These are phyloP conservation scores for Paragorgia papillata DNA, from an alignment of 92 coral and sea anemone genomes.

Conservation along the genomic window DNA sequence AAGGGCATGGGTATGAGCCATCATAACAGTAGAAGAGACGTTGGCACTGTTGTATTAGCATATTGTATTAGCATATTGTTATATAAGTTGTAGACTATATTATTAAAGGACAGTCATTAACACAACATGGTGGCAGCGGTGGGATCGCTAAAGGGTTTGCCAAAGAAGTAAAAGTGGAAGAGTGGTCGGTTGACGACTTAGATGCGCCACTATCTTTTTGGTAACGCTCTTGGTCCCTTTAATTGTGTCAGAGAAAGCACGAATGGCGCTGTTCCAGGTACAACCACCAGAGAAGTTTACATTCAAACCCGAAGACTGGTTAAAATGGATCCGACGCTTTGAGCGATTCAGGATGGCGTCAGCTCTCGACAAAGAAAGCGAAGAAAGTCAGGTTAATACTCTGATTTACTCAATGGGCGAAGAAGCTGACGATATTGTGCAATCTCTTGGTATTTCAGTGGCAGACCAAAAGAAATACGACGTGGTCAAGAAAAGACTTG, in stretches of 20 bases:
- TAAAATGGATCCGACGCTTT: constrained; percentile 34
- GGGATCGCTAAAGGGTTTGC: constrained; percentile 2
- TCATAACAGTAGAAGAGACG: no score
- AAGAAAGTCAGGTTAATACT: constrained; percentile 60
- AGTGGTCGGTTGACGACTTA: constrained; percentile 32
- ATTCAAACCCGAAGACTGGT: constrained; percentile 30
- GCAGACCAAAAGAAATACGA: constrained; percentile 45
- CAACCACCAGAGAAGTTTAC: constrained; percentile 38
- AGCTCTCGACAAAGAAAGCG: constrained; percentile 51
- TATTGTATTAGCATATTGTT: no score
- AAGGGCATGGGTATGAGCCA: no score
- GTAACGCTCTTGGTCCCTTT: not conserved
- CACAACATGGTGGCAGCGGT: constrained; percentile 34
- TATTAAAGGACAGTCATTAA: no score
- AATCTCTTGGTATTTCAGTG: constrained; percentile 37
- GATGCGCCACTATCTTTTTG: constrained; percentile 23
- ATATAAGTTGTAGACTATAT: no score
- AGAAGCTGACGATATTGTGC: constrained; percentile 54
- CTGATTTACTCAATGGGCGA: constrained; percentile 61
- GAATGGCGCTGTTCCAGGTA: constrained; percentile 21
- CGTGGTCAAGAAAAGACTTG: no score
- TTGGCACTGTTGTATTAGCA: no score
- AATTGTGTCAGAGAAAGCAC: not conserved
- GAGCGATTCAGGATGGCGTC: constrained; percentile 56
- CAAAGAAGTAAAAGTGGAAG: constrained; percentile 16